A percentile compares a stretch with the other conserved stretches of the same genome.
phyloP scores from a whole-genome alignment of 1,140 invertebrate genomes.

The Drosophila pallidifrons region DNA sequence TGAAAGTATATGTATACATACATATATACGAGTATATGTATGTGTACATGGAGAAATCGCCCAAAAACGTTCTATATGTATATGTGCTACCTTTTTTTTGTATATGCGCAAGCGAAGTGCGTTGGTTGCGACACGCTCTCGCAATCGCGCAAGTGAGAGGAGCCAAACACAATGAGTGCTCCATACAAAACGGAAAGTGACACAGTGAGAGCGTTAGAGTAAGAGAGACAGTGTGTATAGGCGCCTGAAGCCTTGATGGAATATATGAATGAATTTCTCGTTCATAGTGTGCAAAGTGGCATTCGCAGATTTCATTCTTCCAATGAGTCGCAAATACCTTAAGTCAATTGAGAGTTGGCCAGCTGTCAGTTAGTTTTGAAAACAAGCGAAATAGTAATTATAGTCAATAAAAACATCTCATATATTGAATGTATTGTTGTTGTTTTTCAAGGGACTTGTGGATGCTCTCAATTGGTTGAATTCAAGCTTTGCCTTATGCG shows the following conservation, averaged over 20 bases:
- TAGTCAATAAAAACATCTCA: no score
- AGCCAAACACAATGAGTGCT: slow-evolving; percentile 17
- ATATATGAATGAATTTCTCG: slow-evolving; percentile 76
- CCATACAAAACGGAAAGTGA: slow-evolving; percentile 22
- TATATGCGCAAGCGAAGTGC: slow-evolving; percentile 64
- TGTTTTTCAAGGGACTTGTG: slow-evolving; percentile 40
- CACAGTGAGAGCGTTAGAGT: slow-evolving; percentile 7
- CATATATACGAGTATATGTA: slow-evolving; percentile 12
- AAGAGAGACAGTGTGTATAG: slow-evolving; percentile 24
- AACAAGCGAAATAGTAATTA: not conserved
- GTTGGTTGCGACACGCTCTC: slow-evolving; percentile 52
- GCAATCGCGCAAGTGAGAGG: slow-evolving; percentile 44
- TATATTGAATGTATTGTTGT: slow-evolving; percentile 33
- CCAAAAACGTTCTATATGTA: slow-evolving; percentile 70
- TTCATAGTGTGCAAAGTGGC: slow-evolving; percentile 36
- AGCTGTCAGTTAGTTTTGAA: not conserved
- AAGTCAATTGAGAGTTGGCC: not conserved
- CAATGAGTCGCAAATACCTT: not conserved
- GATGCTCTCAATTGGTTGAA: slow-evolving; percentile 35
- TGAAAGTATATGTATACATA: slow-evolving; percentile 45
- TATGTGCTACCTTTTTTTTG: slow-evolving; percentile 51
- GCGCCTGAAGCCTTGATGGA: slow-evolving; percentile 62
- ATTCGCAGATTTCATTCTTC: slow-evolving; percentile 12
- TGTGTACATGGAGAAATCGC: slow-evolving; percentile 79
- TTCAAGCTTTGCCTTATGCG: slow-evolving; percentile 45